Evolutionary conservation across 2,113 vertebrate genomes (phyloP).

Genomic region (Neopipo cinnamomea): DNA sequence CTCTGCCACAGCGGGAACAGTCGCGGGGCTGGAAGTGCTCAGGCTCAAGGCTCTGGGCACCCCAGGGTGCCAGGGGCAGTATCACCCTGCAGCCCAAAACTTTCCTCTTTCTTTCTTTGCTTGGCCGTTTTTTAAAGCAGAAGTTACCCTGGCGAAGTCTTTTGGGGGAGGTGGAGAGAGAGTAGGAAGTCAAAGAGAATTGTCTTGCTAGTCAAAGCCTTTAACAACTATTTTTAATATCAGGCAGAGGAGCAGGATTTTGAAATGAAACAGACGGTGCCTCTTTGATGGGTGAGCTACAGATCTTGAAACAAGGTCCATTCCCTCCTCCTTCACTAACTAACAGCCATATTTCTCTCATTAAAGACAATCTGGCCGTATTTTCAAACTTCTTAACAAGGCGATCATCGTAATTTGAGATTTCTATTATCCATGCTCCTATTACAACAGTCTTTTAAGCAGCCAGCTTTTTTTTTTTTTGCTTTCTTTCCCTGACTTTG

Average conservation of each 20-base stretch:
- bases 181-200: constrained; percentile 69
- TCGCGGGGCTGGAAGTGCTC: fast-evolving
- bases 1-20: fast-evolving
- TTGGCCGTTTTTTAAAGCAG: constrained; percentile 8
- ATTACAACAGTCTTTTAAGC: constrained; percentile 72
- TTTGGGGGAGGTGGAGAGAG: constrained; percentile 45
- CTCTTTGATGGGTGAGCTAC: constrained; percentile 65
- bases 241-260: constrained; percentile 70
- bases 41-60: not conserved
- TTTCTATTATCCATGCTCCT: constrained; percentile 79
- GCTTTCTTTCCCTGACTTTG: constrained; percentile 76
- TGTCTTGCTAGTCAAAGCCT: constrained; percentile 69
- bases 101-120: constrained; percentile 26
- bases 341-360: constrained; percentile 77
- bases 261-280: constrained; percentile 70
- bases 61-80: not conserved
- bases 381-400: constrained; percentile 78
- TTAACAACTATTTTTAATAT: constrained; percentile 75
- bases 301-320: constrained; percentile 76
- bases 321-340: constrained; percentile 74
- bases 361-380: constrained; percentile 75
- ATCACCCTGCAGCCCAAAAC: not conserved
- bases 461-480: constrained; percentile 6
- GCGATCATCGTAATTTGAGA: constrained; percentile 72
- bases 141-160: constrained; percentile 46